Base-by-base conservation (phyloP, 2,797 vertebrate species). In the Urosaurus nigricauda region DNA sequence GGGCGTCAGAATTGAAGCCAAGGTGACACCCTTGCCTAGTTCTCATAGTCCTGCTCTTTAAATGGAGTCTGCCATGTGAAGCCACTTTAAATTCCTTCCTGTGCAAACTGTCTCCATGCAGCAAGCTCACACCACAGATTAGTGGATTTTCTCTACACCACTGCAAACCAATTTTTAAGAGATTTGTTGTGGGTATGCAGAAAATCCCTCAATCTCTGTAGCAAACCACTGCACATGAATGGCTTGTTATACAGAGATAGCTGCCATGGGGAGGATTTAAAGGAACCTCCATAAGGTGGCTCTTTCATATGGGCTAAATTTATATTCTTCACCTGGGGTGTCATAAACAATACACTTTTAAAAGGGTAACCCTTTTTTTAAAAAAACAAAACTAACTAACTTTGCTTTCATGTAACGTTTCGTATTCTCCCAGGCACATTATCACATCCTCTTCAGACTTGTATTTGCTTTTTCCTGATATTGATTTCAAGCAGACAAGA, bases 11-110 rank as follows among this genome's bases (percentile, higher is more conserved):
- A 92, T 86, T 93, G 89, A 82, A 91, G 89, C 87, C 24, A 83
- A 82, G 63, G 93, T 92, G 92, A 96, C 93, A 93, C 94, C 94
- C 87, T 87, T 8, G 19, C 93, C 92, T 92, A 90, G 91, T 89
- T 93, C 94, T 95, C 90, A 32, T 68, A 94, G 93, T 91, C 82
- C 75, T 84, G 87, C 60, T 47, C 87, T 6, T 79, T 93, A 83
- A 87, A 88, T 74, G 77, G 65, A 51, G 56, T 75, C 19, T 84
- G 58, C 37, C 60, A 75, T 56, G 71, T 87, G 56, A 17, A 74
- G 56, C 21, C 32, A 47, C 86, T 87, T 88, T 75, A 83, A 84
- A 78, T 88, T 84, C 81, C n/a, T 68, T 84, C 60, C 81, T 78
- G 9, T 78, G 47, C 35, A 88, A 70, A 60, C 81, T 68, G 58